Evolutionary conservation across 2,113 vertebrate species (phyloP).

Genomic region (Catharus fuscescens): DNA sequence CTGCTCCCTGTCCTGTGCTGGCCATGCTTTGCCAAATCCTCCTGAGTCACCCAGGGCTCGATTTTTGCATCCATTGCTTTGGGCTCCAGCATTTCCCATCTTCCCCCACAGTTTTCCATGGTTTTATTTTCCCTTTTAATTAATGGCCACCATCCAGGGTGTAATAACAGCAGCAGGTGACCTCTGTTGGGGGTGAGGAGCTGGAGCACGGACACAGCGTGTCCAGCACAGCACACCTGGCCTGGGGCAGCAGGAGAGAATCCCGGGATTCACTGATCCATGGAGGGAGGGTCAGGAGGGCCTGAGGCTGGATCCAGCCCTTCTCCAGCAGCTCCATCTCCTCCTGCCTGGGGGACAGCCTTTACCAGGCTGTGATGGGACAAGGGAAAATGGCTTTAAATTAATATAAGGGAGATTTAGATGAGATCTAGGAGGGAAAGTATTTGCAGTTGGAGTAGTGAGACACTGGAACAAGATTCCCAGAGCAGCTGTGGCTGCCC

Average conservation of each 20-base stretch:
- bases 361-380: too few relatives aligned
- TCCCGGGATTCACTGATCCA: not conserved
- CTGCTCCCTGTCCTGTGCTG: not conserved
- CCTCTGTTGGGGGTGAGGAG: not conserved
- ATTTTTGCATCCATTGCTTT: not conserved
- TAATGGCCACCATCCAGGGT: not conserved
- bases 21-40: not conserved
- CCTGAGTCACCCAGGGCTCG: accelerated
- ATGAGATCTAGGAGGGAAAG: not conserved
- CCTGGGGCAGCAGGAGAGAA: not conserved
- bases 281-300: not conserved
- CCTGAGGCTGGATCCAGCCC: not conserved
- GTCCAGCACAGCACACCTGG: accelerated
- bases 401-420: not conserved
- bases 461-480: not conserved
- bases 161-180: not conserved
- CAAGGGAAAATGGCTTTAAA: not conserved
- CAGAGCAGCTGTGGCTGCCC: not conserved
- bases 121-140: not conserved
- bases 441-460: not conserved
- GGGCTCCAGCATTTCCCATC: not conserved
- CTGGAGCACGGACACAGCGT: accelerated
- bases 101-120: not conserved
- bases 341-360: not conserved
- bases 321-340: not conserved